phyloP scores from a whole-genome alignment of 2,797 vertebrate genomes.

The Spea hammondii region DNA sequence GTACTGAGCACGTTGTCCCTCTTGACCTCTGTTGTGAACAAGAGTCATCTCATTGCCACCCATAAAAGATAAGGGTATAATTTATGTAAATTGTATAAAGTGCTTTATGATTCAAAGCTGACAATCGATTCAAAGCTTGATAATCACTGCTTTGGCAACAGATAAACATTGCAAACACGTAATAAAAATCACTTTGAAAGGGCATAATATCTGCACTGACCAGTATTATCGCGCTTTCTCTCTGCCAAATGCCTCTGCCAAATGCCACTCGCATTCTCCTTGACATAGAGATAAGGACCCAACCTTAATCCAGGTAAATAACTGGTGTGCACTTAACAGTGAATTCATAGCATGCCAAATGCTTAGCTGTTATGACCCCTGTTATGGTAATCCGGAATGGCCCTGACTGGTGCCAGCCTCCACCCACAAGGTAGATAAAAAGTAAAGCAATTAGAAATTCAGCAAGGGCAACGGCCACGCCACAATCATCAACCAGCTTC shows the following conservation, averaged over 20 bases:
- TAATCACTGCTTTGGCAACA: neutral
- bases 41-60: no score
- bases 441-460: neutral
- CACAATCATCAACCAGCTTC: neutral
- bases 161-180: neutral
- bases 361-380: neutral
- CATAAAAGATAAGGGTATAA: neutral
- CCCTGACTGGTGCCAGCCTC: neutral
- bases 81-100: neutral
- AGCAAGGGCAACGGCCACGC: neutral
- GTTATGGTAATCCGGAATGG: neutral
- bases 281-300: neutral
- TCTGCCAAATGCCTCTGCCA: neutral
- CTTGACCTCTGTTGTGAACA: no score
- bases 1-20: no score
- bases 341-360: neutral
- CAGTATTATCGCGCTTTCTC: neutral
- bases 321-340: neutral
- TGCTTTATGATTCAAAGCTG: neutral
- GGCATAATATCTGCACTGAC: neutral
- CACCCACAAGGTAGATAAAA: neutral
- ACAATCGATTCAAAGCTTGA: no score
- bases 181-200: neutral
- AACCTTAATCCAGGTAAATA: neutral
- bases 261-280: neutral